These are phyloP conservation scores for Butorides virescens DNA, from an alignment of 2,113 vertebrate species.

Conservation along the genomic window DNA sequence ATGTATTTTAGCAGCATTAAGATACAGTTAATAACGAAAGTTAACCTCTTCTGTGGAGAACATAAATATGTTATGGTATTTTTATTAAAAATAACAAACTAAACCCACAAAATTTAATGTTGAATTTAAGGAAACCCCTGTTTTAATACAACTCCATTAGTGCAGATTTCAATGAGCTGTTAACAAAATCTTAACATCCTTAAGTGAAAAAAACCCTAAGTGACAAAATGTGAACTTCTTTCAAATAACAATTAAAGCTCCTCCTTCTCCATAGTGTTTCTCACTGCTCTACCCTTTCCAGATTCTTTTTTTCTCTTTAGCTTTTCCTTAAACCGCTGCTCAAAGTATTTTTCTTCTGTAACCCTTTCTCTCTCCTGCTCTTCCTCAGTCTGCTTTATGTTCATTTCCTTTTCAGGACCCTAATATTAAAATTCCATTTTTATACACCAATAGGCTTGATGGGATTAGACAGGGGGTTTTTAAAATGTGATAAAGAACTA, in stretches of 20 bases:
- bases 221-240: not conserved
- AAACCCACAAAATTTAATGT: not conserved
- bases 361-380: not conserved
- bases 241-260: slow-evolving; percentile 9
- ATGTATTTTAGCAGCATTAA: not conserved
- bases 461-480: not conserved
- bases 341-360: slow-evolving; percentile 19
- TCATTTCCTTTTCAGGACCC: slow-evolving; percentile 54
- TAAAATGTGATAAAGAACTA: not conserved
- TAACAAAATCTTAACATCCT: not conserved
- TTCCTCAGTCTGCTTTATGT: slow-evolving; percentile 35
- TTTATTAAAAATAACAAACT: not conserved
- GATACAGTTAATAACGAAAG: not conserved
- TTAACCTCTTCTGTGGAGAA: not conserved
- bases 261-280: not conserved
- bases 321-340: not conserved
- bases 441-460: not conserved
- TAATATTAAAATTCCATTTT: not conserved
- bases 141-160: not conserved
- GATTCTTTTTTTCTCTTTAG: not conserved
- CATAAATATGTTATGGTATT: not conserved
- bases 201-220: not conserved
- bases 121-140: not conserved
- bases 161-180: not conserved
- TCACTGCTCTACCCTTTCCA: not conserved